Evolutionary conservation across 2,113 vertebrate species (phyloP).

Genomic region (Bothrops jararaca): DNA sequence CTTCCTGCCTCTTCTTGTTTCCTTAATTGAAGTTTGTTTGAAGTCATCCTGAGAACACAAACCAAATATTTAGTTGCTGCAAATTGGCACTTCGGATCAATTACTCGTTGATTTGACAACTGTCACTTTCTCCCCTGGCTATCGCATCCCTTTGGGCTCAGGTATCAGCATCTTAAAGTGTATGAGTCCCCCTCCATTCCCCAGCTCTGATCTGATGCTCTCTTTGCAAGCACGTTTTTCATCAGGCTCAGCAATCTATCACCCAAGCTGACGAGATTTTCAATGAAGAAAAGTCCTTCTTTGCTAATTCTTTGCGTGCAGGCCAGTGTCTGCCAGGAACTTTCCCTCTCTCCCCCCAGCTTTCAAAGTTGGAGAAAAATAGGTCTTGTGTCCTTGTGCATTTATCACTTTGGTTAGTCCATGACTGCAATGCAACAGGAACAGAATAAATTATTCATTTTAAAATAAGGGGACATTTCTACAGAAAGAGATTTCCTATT

Average conservation of each 20-base stretch:
- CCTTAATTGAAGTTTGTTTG: constrained; percentile 67
- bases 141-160: neutral
- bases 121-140: constrained; percentile 31
- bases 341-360: neutral
- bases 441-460: constrained; percentile 2
- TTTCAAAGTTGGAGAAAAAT: constrained; percentile 9
- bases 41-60: constrained; percentile 53
- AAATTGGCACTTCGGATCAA: constrained; percentile 68
- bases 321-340: constrained; percentile 22
- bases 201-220: constrained; percentile 18
- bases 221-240: constrained; percentile 52
- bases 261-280: constrained; percentile 45
- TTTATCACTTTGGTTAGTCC: neutral
- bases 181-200: neutral
- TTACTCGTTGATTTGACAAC: constrained; percentile 49
- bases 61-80: constrained; percentile 73
- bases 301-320: constrained; percentile 40
- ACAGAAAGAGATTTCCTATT: neutral
- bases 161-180: neutral
- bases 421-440: neutral
- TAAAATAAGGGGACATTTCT: neutral
- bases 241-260: constrained; percentile 60
- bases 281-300: constrained; percentile 50
- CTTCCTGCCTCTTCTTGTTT: constrained; percentile 11
- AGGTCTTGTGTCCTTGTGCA: constrained; percentile 4